phyloP scores from a whole-genome alignment of 2,797 vertebrate species.

The Notolepis coatsorum region DNA sequence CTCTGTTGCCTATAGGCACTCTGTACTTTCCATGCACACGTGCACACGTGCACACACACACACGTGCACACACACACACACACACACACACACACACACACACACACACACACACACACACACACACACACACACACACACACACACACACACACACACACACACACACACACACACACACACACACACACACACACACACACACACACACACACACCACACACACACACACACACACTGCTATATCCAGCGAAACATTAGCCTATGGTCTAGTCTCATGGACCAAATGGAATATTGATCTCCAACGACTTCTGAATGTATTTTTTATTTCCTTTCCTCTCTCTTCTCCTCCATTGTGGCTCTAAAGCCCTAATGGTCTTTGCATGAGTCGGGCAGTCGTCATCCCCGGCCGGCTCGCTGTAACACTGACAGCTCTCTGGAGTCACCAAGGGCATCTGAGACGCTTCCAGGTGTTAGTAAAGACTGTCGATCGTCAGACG shows the following conservation, averaged over 20 bases:
- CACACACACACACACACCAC: slow-evolving; percentile 19
- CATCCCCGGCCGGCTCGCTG: slow-evolving; percentile 46
- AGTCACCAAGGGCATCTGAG: slow-evolving; percentile 29
- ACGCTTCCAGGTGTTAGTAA: slow-evolving; percentile 31
- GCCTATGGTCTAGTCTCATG: slow-evolving; percentile 60
- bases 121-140: slow-evolving; percentile 2
- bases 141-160: slow-evolving; percentile 29
- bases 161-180: slow-evolving; percentile 10
- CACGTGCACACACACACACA: slow-evolving; percentile 57
- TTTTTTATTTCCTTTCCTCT: slow-evolving; percentile 61
- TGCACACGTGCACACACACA: slow-evolving; percentile 26
- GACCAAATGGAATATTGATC: slow-evolving; percentile 80
- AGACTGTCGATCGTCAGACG: background rate
- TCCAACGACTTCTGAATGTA: slow-evolving; percentile 67
- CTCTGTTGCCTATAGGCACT: no score
- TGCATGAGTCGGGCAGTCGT: slow-evolving; percentile 57
- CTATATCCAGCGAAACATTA: slow-evolving; percentile 76
- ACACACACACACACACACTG: slow-evolving; percentile 50
- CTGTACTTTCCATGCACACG: no score
- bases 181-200: slow-evolving; percentile 14
- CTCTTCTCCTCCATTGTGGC: slow-evolving; percentile 47
- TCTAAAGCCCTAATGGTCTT: slow-evolving; percentile 66
- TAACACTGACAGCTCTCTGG: slow-evolving; percentile 33
- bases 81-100: background rate
- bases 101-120: slow-evolving; percentile 26